A percentile compares a stretch with the other conserved stretches of the same genome.
Conservation (phyloP, 2,113 vertebrate genomes). For the Melanostigma gelatinosum region DNA sequence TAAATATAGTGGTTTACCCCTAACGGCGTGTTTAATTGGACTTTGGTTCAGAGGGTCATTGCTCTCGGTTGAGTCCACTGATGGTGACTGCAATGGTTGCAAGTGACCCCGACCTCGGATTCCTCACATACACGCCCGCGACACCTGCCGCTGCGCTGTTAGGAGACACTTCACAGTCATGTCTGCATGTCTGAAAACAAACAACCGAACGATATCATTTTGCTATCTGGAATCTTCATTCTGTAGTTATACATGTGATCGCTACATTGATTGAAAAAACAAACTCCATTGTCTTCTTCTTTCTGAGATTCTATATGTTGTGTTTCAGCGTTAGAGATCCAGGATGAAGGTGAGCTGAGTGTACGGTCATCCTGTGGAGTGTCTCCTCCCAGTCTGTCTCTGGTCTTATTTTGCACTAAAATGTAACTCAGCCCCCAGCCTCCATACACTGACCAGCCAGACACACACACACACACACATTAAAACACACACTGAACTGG, state of each 20-base stretch:
- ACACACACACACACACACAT: background rate
- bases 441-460: constrained; percentile 32
- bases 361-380: background rate
- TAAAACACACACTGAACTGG: constrained; percentile 32
- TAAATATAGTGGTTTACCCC: constrained; percentile 13
- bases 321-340: background rate
- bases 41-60: constrained; percentile 20
- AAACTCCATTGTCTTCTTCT: background rate
- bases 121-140: constrained; percentile 25
- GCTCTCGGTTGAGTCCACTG: constrained; percentile 3
- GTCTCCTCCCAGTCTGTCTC: constrained; percentile 30
- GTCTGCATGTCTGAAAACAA: background rate
- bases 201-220: background rate
- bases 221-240: background rate
- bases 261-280: background rate
- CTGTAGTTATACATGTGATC: background rate
- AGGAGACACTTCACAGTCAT: background rate
- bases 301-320: background rate
- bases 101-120: constrained; percentile 51
- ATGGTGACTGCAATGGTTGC: constrained; percentile 23
- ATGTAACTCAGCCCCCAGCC: constrained; percentile 44
- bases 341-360: background rate
- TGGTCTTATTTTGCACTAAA: constrained; percentile 37
- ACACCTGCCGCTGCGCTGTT: constrained; percentile 60
- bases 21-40: background rate